Base-by-base conservation (phyloP, 1,140 invertebrate genomes). In the Tetraneura akinire region DNA sequence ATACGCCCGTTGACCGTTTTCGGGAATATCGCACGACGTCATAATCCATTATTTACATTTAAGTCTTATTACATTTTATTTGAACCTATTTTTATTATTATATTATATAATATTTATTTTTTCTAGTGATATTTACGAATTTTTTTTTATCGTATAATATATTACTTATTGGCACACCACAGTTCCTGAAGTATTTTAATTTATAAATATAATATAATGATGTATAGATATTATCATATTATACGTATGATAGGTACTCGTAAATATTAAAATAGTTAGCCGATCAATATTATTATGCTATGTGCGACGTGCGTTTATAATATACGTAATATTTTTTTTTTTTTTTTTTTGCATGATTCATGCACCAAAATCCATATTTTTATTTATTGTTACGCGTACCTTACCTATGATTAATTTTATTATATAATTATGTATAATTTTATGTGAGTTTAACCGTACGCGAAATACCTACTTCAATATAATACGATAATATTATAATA, bases 101-200 rank as follows among this genome's bases (percentile, higher is more conserved):
- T 32, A n/a, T n/a, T n/a, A n/a, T n/a, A n/a, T n/a, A n/a, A n/a
- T 11, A 14, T 70, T 51, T 70, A 29, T 71, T 51, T 29, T 70
- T 49, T 51, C 13, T 71, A 49, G 47, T 51, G n/a, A 71, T 71
- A 71, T 32, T 71, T 18, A 71, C 45, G 68, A 71, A 71, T 71
- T 71, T 51, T 29, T 51, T 51, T 71, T 71, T 71, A 51, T 71
- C 68, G 68, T 71, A 51, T 71, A n/a, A n/a, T n/a, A n/a, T n/a
- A n/a, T n/a, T n/a, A n/a, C n/a, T n/a, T n/a, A 71, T 49, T 51
- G 68, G 68, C 68, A 71, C 68, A 71, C 68, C 68, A 71, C 68
- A 71, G 68, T 71, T 71, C 68, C 68, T 71, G 68, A 51, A 23
- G 32, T 66, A 42, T 42, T 26, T 21, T 21, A 23, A 13, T 64